Conservation (phyloP, 1,140 invertebrate genomes). For the Brachionus plicatilis region DNA sequence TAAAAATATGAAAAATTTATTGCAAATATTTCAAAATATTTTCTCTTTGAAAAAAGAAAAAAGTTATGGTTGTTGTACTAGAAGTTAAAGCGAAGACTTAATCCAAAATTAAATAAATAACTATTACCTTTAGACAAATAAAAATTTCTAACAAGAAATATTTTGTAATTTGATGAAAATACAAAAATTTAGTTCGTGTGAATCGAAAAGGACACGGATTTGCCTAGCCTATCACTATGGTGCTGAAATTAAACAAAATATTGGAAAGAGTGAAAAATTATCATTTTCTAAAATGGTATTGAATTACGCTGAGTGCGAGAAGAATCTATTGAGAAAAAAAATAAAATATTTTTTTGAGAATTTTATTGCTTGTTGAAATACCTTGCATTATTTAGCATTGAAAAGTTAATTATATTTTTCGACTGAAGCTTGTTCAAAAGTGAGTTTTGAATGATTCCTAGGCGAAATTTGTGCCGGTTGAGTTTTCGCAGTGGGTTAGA, state of each 20-base stretch:
- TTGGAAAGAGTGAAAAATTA: background rate
- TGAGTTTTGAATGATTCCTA: background rate
- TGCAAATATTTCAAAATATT: slow-evolving; percentile 35
- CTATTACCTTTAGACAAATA: slow-evolving; percentile 18
- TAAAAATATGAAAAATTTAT: slow-evolving; percentile 3
- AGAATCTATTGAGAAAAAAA: background rate
- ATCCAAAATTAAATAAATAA: background rate
- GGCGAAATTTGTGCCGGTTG: background rate
- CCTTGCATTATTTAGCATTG: background rate
- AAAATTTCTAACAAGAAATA: background rate
- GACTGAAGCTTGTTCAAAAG: background rate
- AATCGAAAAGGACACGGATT: background rate
- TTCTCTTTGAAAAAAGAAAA: background rate
- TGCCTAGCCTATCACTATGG: background rate
- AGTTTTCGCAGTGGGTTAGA: background rate
- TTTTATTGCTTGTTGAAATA: background rate
- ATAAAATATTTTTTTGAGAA: background rate
- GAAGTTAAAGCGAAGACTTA: slow-evolving; percentile 2
- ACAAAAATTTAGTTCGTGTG: background rate
- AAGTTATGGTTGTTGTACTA: background rate
- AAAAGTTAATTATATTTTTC: background rate
- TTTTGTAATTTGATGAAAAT: slow-evolving; percentile 13
- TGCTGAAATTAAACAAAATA: background rate
- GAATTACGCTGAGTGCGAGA: background rate
- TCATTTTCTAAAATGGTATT: background rate